Evolutionary conservation across 2,797 vertebrate genomes (phyloP).

Genomic region (Bradypus variegatus): DNA sequence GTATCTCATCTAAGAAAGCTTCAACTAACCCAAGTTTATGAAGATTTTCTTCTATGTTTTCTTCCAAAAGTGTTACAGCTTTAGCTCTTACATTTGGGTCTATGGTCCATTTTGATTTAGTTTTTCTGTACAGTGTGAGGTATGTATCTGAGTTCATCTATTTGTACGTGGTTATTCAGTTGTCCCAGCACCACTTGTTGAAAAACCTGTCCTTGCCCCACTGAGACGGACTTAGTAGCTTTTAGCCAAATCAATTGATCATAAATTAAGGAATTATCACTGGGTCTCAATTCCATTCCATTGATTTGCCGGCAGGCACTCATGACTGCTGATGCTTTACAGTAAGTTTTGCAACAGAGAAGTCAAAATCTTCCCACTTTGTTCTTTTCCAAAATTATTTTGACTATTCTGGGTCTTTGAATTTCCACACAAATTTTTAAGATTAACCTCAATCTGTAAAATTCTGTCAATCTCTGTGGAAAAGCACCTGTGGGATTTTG

Average conservation of each 20-base stretch:
- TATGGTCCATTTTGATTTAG: neutral
- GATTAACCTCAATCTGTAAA: constrained; percentile 4
- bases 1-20: neutral
- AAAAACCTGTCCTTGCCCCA: neutral
- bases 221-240: neutral
- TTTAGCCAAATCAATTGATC: neutral
- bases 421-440: constrained; percentile 41
- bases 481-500: constrained; percentile 38
- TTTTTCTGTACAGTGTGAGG: neutral
- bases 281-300: neutral
- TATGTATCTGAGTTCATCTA: neutral
- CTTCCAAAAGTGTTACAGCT: neutral
- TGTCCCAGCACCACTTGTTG: neutral
- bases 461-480: constrained; percentile 29
- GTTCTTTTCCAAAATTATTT: constrained; percentile 15
- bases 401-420: constrained; percentile 7
- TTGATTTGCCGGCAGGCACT: fast-evolving
- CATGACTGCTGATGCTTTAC: neutral
- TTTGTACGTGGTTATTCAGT: neutral
- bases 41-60: neutral
- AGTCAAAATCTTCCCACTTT: neutral
- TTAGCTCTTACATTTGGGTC: neutral
- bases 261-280: fast-evolving
- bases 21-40: neutral
- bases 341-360: neutral